A percentile compares a stretch with the other conserved stretches of the same genome.
Conservation (phyloP, 2,888 invertebrate species). For the Drosophila ustulata region DNA sequence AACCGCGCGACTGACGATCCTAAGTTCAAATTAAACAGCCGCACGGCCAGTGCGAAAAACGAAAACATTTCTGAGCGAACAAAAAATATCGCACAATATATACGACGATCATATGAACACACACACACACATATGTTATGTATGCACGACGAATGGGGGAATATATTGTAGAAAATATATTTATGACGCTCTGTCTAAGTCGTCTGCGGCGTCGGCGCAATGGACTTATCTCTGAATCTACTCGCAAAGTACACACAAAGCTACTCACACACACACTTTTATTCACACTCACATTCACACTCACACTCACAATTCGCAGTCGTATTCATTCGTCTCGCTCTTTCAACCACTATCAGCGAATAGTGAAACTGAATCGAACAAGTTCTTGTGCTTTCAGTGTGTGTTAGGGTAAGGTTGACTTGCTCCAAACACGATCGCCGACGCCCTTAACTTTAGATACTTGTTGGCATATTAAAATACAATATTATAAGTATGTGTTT, state of each 20-base stretch:
- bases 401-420: conserved; percentile 52
- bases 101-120: conserved; percentile 19
- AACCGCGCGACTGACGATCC: conserved; percentile 56
- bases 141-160: too few relatives aligned
- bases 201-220: conserved; percentile 42
- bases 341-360: conserved; percentile 27
- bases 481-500: background rate
- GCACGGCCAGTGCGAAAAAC: conserved; percentile 50
- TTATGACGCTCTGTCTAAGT: conserved; percentile 71
- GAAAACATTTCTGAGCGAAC: conserved; percentile 61
- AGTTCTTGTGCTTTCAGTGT: conserved; percentile 25
- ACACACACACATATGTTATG: conserved; percentile 3
- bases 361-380: conserved; percentile 57
- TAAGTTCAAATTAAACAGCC: conserved; percentile 52
- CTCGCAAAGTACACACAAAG: conserved; percentile 26
- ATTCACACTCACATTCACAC: conserved; percentile 8
- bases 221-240: conserved; percentile 61
- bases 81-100: conserved; percentile 34
- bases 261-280: conserved; percentile 10
- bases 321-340: conserved; percentile 35
- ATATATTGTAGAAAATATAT: conserved; percentile 59
- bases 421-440: conserved; percentile 34
- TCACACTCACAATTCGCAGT: conserved; percentile 7
- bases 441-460: conserved; percentile 2
- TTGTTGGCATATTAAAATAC: conserved; percentile 1